Conservation (phyloP, 2,113 vertebrate genomes). For the Scatophagus argus region DNA sequence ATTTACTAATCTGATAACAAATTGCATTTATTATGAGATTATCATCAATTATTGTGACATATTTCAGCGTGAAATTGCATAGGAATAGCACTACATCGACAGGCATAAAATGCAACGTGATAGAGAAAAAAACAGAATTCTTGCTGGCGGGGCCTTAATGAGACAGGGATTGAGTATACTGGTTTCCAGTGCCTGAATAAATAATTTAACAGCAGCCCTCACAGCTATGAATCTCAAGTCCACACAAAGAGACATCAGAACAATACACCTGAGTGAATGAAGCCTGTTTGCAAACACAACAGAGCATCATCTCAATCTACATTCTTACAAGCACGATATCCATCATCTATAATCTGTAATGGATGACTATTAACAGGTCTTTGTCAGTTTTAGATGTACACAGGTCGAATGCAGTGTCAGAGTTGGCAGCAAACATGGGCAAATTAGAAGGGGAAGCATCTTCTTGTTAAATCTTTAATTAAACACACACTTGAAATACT, state of each 20-base stretch:
- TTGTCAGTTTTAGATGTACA: background rate
- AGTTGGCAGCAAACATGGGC: background rate
- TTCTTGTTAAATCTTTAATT: background rate
- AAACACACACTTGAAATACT: background rate
- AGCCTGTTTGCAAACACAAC: background rate
- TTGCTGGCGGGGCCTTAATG: background rate
- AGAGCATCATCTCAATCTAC: background rate
- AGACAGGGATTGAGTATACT: background rate
- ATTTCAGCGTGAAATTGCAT: background rate
- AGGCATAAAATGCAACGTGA: background rate
- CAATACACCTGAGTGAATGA: constrained; percentile 11
- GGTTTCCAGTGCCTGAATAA: constrained; percentile 31
- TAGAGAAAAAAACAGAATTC: constrained; percentile 6
- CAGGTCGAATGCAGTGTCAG: background rate
- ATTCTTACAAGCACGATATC: constrained; percentile 1
- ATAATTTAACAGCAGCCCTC: constrained; percentile 35
- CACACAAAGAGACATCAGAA: background rate
- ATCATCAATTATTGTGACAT: background rate
- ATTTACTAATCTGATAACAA: background rate
- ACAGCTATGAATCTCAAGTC: constrained; percentile 13
- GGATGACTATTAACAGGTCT: background rate
- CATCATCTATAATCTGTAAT: background rate
- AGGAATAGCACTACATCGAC: background rate
- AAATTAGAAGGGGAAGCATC: constrained; percentile 1
- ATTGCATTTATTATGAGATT: background rate